These are phyloP conservation scores for Aethes cnicana DNA, from an alignment of 2,888 invertebrate genomes.

Conservation along the genomic window DNA sequence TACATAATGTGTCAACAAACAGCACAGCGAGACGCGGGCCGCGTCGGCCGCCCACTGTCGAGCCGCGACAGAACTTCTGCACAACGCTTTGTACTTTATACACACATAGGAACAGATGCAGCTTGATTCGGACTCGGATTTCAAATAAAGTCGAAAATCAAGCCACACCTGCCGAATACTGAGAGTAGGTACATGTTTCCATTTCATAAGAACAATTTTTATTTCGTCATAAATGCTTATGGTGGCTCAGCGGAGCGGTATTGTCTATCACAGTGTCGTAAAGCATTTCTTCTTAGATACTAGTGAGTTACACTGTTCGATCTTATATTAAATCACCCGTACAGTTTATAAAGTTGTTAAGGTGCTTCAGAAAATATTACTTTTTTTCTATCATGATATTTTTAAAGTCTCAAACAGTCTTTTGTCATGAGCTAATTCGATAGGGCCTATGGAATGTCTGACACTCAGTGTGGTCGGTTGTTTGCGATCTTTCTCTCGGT, in stretches of 20 bases:
- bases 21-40: conserved; percentile 76
- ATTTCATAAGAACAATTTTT: conserved; percentile 49
- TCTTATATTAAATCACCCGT: conserved; percentile 78
- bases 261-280: conserved; percentile 80
- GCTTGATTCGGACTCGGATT: conserved; percentile 38
- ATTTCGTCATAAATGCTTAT: conserved; percentile 56
- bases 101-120: conserved; percentile 43
- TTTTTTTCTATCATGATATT: conserved; percentile 62
- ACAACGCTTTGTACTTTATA: conserved; percentile 77
- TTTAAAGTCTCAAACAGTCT: conserved; percentile 77
- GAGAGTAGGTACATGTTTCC: conserved; percentile 52
- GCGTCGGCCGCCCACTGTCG: conserved; percentile 51
- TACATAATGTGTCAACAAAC: conserved; percentile 82
- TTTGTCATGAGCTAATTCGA: conserved; percentile 76
- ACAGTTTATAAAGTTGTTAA: conserved; percentile 73
- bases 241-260: conserved; percentile 72
- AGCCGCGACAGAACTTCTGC: conserved; percentile 76
- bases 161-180: conserved; percentile 49
- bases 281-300: conserved; percentile 81
- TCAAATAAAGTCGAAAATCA: conserved; percentile 42
- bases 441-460: conserved; percentile 76
- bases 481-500: conserved; percentile 43
- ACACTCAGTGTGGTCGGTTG: conserved; percentile 38
- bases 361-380: conserved; percentile 79
- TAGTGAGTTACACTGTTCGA: conserved; percentile 77